These are phyloP conservation scores for Aphrophora alni DNA, from an alignment of 2,888 invertebrate genomes.

Conservation along the genomic window DNA sequence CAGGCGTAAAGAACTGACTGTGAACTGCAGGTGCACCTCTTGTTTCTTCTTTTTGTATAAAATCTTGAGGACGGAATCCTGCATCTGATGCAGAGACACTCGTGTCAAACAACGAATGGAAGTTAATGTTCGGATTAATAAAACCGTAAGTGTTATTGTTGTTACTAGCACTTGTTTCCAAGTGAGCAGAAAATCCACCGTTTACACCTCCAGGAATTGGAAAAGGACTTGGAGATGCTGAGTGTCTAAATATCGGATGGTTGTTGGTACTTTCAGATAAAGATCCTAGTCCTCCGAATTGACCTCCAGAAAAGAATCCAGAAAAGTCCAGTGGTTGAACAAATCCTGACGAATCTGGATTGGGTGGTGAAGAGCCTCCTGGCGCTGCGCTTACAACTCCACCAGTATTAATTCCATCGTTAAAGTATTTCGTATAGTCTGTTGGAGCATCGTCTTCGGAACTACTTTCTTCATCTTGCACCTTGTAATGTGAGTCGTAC, in stretches of 20 bases:
- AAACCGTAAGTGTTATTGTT: slow-evolving; percentile 29
- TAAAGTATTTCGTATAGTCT: slow-evolving; percentile 37
- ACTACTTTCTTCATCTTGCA: slow-evolving; percentile 40
- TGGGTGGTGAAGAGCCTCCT: not conserved
- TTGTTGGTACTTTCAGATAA: not conserved
- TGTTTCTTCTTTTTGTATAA: not conserved
- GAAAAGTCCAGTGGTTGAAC: slow-evolving; percentile 38
- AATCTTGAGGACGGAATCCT: slow-evolving; percentile 26
- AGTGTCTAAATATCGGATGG: not conserved
- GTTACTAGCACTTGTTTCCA: not conserved
- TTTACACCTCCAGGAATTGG: not conserved
- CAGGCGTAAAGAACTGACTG: slow-evolving; percentile 18
- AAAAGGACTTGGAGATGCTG: slow-evolving; percentile 3
- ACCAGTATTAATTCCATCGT: not conserved
- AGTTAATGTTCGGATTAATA: slow-evolving; percentile 25
- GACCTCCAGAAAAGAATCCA: slow-evolving; percentile 25
- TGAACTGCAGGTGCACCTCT: slow-evolving; percentile 1
- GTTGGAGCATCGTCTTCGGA: slow-evolving; percentile 39
- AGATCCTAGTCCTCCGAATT: slow-evolving; percentile 10
- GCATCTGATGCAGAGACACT: not conserved
- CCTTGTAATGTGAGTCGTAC: slow-evolving; percentile 34
- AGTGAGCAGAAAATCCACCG: not conserved
- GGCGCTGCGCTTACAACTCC: not conserved
- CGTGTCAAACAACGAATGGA: slow-evolving; percentile 32
- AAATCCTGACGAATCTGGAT: slow-evolving; percentile 21